Conservation (phyloP, 53 echinoderm and acorn worm species). For the Patiria pectinifera region DNA sequence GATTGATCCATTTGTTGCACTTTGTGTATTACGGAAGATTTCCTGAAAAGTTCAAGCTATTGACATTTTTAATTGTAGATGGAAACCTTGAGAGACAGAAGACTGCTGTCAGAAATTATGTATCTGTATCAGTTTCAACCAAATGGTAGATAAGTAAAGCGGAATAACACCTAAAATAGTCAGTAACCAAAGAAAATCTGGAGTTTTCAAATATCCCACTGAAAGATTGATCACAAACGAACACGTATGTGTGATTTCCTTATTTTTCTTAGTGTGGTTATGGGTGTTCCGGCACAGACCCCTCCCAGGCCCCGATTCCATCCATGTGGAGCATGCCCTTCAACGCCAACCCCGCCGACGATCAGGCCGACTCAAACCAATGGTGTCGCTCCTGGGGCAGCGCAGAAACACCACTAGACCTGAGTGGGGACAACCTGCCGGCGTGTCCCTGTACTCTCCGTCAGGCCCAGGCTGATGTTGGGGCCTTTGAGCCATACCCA, state of each 20-base stretch:
- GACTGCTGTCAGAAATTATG: no score
- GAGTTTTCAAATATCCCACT: no score
- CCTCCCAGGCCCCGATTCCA: constrained; percentile 66
- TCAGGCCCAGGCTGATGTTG: constrained; percentile 80
- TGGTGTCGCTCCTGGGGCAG: constrained; percentile 80
- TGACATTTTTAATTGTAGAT: no score
- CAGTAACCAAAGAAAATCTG: no score
- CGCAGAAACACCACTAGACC: constrained; percentile 26
- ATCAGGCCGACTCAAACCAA: background rate
- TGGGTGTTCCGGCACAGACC: constrained; percentile 19
- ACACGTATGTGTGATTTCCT: background rate
- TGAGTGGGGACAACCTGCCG: constrained; percentile 55
- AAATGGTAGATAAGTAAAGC: no score
- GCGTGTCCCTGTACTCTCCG: constrained; percentile 82
- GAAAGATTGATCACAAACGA: no score
- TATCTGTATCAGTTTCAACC: no score
- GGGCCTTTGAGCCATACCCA: constrained; percentile 73
- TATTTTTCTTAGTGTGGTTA: constrained; percentile 10
- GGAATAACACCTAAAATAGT: no score
- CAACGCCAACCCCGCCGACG: constrained; percentile 77
- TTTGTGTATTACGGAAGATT: no score
- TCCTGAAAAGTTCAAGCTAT: no score
- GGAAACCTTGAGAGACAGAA: no score
- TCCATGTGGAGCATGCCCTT: constrained; percentile 91
- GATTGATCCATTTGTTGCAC: no score